phyloP scores from a whole-genome alignment of 2,797 vertebrate species.

The Tragelaphus eurycerus region DNA sequence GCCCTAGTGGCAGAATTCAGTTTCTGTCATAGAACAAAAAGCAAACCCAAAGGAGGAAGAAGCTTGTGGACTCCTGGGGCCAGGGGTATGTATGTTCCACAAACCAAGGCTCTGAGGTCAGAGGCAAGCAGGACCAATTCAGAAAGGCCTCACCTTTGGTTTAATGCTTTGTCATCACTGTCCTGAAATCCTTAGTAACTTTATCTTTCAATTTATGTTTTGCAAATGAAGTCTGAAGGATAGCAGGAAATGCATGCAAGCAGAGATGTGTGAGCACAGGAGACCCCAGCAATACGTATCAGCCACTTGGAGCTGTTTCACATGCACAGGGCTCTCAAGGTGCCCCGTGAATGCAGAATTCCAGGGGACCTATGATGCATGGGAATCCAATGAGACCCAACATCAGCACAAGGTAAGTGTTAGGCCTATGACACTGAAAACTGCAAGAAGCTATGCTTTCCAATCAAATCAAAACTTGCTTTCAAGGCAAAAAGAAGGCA shows the following conservation, averaged over 20 bases:
- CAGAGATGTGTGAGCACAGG: neutral
- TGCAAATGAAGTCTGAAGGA: neutral
- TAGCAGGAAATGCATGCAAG: fast-evolving
- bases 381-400: neutral
- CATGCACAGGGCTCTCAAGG: fast-evolving
- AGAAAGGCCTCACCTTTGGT: neutral
- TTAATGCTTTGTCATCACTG: neutral
- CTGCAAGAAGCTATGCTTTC: neutral
- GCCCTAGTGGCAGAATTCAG: neutral
- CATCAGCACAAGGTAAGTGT: neutral
- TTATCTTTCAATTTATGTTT: neutral
- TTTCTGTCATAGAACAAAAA: neutral
- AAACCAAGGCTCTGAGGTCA: neutral
- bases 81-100: neutral
- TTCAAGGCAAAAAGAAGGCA: neutral
- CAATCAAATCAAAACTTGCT: neutral
- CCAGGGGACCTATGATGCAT: fast-evolving
- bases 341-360: neutral
- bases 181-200: neutral
- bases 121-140: neutral
- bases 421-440: neutral
- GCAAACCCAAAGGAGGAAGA: neutral
- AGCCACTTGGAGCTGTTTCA: neutral
- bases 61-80: neutral
- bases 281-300: fast-evolving